Evolutionary conservation across 92 coral and sea anemone genomes (phyloP).

Genomic region (Montipora capitata): DNA sequence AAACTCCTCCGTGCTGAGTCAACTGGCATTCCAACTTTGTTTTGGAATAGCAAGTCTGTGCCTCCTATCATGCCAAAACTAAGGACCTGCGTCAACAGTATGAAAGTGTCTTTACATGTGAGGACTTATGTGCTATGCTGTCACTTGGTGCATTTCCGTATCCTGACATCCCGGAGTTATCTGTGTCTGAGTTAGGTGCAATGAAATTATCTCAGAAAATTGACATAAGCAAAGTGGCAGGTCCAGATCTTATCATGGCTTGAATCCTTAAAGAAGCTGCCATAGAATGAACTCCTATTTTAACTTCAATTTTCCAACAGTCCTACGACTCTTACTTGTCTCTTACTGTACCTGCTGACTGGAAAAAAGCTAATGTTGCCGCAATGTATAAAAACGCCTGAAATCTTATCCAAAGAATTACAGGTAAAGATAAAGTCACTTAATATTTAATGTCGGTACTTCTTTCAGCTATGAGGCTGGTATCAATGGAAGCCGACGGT

Average conservation of each 20-base stretch:
- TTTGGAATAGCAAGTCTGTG: slow-evolving; percentile 32
- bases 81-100: slow-evolving; percentile 36
- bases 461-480: too few species aligned
- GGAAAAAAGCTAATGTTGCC: slow-evolving; percentile 36
- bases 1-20: slow-evolving; percentile 53
- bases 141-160: slow-evolving; percentile 9
- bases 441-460: too few species aligned
- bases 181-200: background rate
- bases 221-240: background rate
- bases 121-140: slow-evolving; percentile 47
- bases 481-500: too few species aligned
- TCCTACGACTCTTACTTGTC: background rate
- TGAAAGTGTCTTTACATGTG: slow-evolving; percentile 43
- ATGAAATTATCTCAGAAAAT: background rate
- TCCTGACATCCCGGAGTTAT: background rate
- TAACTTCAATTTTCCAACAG: slow-evolving; percentile 35
- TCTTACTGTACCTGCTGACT: slow-evolving; percentile 17
- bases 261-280: slow-evolving; percentile 9
- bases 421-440: background rate
- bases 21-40: slow-evolving; percentile 59
- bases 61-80: slow-evolving; percentile 41
- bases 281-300: background rate
- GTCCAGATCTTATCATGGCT: slow-evolving; percentile 14
- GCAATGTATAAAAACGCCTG: slow-evolving; percentile 34
- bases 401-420: background rate